Percentiles rank a stretch among this genome's conserved stretches.
Conservation (phyloP, 2,797 vertebrate species). For the Alauda arvensis region DNA sequence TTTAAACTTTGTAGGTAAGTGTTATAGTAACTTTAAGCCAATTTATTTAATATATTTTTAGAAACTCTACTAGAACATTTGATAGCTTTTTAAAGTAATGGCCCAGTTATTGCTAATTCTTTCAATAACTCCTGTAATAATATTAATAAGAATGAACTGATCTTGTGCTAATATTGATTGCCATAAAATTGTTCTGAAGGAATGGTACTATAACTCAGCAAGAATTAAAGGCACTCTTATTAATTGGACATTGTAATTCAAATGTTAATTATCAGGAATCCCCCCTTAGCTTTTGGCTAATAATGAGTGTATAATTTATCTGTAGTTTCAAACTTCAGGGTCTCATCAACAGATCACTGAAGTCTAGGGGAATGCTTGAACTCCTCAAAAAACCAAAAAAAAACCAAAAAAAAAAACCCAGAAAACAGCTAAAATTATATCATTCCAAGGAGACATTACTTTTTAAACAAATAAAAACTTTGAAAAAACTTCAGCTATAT, state of each 20-base stretch:
- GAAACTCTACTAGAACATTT: neutral
- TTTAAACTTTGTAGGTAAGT: neutral
- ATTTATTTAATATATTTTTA: neutral
- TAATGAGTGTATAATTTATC: neutral
- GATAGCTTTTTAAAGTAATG: neutral
- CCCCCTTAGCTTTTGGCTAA: neutral
- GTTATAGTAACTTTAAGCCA: neutral
- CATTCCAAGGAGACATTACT: neutral
- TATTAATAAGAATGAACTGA: conserved; percentile 1
- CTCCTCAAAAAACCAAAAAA: neutral
- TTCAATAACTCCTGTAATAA: neutral
- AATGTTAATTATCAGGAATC: neutral
- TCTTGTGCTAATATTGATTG: neutral
- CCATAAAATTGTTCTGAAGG: conserved; percentile 7
- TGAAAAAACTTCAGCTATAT: neutral
- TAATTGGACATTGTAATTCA: conserved; percentile 13
- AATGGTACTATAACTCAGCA: neutral
- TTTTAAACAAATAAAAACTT: neutral
- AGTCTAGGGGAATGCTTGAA: neutral
- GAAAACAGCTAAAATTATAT: neutral
- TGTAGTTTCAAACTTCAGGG: neutral
- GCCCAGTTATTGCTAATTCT: conserved; percentile 2
- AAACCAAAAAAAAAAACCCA: neutral
- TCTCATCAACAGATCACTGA: neutral
- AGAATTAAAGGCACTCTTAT: neutral